Conservation (phyloP, 2,113 vertebrate species). For the Atrichornis clamosus region DNA sequence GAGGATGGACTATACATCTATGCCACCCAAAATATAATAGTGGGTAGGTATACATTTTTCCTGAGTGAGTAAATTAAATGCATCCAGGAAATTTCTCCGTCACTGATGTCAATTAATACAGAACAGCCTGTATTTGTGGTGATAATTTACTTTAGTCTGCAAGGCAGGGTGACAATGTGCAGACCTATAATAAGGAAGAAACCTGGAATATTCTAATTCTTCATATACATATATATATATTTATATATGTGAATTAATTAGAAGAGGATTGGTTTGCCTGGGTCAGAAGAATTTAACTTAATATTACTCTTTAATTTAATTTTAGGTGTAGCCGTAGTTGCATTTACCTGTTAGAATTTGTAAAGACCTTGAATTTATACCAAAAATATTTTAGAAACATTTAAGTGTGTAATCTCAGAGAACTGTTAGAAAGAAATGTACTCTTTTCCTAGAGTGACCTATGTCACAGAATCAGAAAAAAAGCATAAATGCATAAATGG, state of each 20-base stretch:
- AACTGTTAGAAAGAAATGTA: background rate
- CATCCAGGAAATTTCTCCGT: background rate
- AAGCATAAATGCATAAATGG: background rate
- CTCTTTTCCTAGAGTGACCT: background rate
- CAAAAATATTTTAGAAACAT: background rate
- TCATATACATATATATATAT: background rate
- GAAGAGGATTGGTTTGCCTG: background rate
- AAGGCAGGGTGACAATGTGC: accelerated
- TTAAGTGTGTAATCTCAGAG: background rate
- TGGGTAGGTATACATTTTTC: background rate
- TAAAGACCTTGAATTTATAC: background rate
- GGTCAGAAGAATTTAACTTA: background rate
- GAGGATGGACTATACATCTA: background rate
- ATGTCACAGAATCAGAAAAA: background rate
- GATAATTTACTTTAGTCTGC: background rate
- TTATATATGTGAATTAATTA: background rate
- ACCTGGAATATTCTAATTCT: background rate
- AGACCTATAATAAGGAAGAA: background rate
- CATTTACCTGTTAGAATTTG: background rate
- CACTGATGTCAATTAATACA: background rate
- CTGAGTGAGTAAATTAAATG: background rate
- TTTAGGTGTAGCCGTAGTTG: background rate
- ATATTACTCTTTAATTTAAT: background rate
- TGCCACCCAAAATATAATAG: background rate
- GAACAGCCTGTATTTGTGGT: background rate